Percentiles rank a stretch among this genome's conserved stretches.
Conservation (phyloP, 1,140 invertebrate species). For the Lucilia sericata region DNA sequence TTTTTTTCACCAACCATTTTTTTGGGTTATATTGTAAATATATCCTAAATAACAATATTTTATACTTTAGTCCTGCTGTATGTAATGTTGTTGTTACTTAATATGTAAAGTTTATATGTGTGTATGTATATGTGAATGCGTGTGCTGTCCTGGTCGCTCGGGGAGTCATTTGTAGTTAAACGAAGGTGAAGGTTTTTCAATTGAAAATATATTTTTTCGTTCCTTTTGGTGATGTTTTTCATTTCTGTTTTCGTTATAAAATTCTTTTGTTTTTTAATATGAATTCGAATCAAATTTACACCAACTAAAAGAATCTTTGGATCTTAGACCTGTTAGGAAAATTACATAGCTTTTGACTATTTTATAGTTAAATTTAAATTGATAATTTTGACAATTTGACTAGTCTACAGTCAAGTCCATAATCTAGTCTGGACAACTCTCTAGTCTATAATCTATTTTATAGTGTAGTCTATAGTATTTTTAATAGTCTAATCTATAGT, state of each 20-base stretch:
- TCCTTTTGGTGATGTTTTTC: neutral
- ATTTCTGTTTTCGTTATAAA: neutral
- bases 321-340: too few relatives aligned
- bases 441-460: too few relatives aligned
- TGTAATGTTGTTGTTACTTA: conserved; percentile 44
- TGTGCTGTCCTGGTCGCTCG: conserved; percentile 57
- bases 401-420: too few relatives aligned
- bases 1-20: conserved; percentile 50
- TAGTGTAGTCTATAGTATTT: too few relatives aligned
- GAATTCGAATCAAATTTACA: neutral
- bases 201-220: conserved; percentile 44
- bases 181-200: conserved; percentile 67
- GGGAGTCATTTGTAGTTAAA: conserved; percentile 67
- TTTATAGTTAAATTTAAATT: too few relatives aligned
- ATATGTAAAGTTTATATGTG: conserved; percentile 7
- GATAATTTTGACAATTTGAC: too few relatives aligned
- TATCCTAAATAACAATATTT: conserved; percentile 5
- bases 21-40: conserved; percentile 20
- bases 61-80: conserved; percentile 49
- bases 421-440: too few relatives aligned
- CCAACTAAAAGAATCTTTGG: neutral
- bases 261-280: neutral
- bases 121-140: conserved; percentile 52
- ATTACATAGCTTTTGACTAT: too few relatives aligned
- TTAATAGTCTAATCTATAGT: too few relatives aligned